Evolutionary conservation across 2,113 vertebrate genomes (phyloP), one percentile per base, ranked within the genome.

Genomic region (Microtus ochrogaster): DNA sequence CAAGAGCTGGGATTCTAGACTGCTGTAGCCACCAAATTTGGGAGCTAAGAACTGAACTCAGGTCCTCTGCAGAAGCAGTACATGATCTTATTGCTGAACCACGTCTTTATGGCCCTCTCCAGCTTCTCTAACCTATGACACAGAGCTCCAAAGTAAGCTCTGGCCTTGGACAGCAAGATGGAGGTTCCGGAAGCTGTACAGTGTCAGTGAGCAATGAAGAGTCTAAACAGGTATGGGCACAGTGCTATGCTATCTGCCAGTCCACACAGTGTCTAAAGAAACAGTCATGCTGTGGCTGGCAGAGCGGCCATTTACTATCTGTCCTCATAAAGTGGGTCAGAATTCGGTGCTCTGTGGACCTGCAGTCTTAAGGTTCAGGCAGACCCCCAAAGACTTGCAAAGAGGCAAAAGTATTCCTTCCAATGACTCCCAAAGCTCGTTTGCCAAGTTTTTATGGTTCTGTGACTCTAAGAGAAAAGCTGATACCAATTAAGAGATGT

Each of bases 401-500:
- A 97, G 91, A 95, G 90, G 72, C 76, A 96, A 91, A 24, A 90
- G 65, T 70, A 61, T 90, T 82, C 74, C 68, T 92, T 93, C 88
- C 93, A 96, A 36, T 91, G 88, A 93, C 95, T 97, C 93, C 70
- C 95, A 97, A 95, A 74, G 88, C 93, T 90, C 76, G 49, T 65
- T 89, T 68, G 97, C 97, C 97, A 97, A 97, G 95, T 98, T 98
- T 97, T 97, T 93, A 95, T 66, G 91, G 89, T 86, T 97, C 92
- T 92, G 28, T 93, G 96, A 97, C 94, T 97, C 94, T 79, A 73
- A 92, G 82, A 97, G 95, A 95, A 96, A 96, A 97, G 96, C 97
- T 97, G 96, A 97, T 97, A 94, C 92, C 91, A 97, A 97, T 96
- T 96, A 97, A 95, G 85, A 96, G 85, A 96, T 79, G 36, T 87